Evolutionary conservation across 35 echinoderm and acorn worm genomes (phyloP).

Genomic region (Strongylocentrotus purpuratus): DNA sequence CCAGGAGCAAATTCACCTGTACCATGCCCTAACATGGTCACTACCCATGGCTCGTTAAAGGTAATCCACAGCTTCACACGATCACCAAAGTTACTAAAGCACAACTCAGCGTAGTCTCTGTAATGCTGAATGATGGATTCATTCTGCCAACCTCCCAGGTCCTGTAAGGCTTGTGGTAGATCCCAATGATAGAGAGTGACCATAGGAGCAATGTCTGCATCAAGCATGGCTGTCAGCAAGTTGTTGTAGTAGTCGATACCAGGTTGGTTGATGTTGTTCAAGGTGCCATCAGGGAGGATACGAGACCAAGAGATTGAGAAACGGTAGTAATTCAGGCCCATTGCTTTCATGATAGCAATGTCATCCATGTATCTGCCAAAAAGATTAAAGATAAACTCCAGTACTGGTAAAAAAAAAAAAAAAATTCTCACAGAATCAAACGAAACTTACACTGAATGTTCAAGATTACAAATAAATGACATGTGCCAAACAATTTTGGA

Average conservation of each 20-base stretch:
- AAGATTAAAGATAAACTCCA: too few relatives aligned
- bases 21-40: slow-evolving; percentile 84
- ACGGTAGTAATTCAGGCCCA: slow-evolving; percentile 80
- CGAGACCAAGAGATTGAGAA: slow-evolving; percentile 94
- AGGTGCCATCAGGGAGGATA: slow-evolving; percentile 80
- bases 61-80: slow-evolving; percentile 93
- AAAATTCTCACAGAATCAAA: too few relatives aligned
- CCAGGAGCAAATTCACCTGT: slow-evolving; percentile 85
- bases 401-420: too few relatives aligned
- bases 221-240: slow-evolving; percentile 66
- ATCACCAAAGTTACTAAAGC: slow-evolving; percentile 65
- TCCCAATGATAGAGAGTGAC: slow-evolving; percentile 99
- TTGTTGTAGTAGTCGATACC: slow-evolving; percentile 84
- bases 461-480: too few relatives aligned
- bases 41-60: slow-evolving; percentile 96
- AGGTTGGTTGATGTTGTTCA: slow-evolving; percentile 67
- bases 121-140: slow-evolving; percentile 70
- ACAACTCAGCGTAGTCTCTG: slow-evolving; percentile 86
- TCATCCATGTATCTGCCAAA: slow-evolving; percentile 50
- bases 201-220: slow-evolving; percentile 76
- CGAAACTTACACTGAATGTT: too few relatives aligned
- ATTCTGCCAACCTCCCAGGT: slow-evolving; percentile 84
- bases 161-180: slow-evolving; percentile 79
- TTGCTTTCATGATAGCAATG: slow-evolving; percentile 68
- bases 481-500: too few relatives aligned